A percentile compares a stretch with the other conserved stretches of the same genome.
phyloP scores from a whole-genome alignment of 2,113 vertebrate species.

The Rhea americana region DNA sequence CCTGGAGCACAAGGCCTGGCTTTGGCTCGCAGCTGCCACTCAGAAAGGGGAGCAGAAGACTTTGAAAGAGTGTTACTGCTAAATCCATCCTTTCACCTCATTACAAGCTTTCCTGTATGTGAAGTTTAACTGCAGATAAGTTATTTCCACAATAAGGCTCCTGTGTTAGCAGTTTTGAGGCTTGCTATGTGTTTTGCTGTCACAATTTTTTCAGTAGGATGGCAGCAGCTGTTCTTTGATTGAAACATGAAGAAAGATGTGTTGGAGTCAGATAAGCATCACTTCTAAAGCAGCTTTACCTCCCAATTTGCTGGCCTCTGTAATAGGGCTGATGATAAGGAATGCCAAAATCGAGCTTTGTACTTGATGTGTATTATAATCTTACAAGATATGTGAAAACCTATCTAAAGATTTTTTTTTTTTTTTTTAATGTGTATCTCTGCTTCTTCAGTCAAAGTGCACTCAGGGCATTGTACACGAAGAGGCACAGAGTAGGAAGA shows the following conservation, averaged over 20 bases:
- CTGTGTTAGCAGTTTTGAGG: constrained; percentile 34
- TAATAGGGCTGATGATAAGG: constrained; percentile 63
- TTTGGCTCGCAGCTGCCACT: background rate
- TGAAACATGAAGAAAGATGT: constrained; percentile 80
- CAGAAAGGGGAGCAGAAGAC: background rate
- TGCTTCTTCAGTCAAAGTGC: constrained; percentile 2
- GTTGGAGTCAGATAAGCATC: constrained; percentile 75
- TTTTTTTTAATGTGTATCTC: constrained; percentile 42
- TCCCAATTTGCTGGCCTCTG: constrained; percentile 72
- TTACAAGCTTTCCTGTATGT: background rate
- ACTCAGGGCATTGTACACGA: background rate
- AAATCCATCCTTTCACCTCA: constrained; percentile 6
- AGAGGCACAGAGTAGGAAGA: background rate
- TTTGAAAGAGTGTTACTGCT: background rate
- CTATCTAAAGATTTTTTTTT: constrained; percentile 62
- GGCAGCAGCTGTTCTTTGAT: constrained; percentile 72
- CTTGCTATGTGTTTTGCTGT: constrained; percentile 11
- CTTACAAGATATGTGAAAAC: constrained; percentile 60
- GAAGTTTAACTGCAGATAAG: constrained; percentile 22
- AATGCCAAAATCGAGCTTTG: constrained; percentile 74
- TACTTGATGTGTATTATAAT: constrained; percentile 70
- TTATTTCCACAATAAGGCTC: constrained; percentile 47
- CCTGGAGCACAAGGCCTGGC: background rate
- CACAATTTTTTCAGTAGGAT: constrained; percentile 23
- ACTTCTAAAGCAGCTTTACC: constrained; percentile 68